These are phyloP conservation scores for Pseudomugil tenellus DNA, from an alignment of 2,797 vertebrate genomes.

Conservation along the genomic window DNA sequence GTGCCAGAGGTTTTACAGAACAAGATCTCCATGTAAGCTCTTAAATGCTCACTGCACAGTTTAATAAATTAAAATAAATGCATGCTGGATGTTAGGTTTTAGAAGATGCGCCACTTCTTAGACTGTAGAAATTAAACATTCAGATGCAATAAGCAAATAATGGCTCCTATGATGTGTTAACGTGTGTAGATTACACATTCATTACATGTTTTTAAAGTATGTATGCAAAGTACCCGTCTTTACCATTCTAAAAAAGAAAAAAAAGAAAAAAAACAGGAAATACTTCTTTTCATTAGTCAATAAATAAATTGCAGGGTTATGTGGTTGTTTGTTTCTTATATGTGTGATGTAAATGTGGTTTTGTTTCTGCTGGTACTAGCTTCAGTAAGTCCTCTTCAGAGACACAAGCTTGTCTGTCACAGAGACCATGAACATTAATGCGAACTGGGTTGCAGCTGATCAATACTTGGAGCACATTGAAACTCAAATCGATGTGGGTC, in stretches of 20 bases:
- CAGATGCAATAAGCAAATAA: not conserved
- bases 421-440: slow-evolving; percentile 28
- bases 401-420: slow-evolving; percentile 29
- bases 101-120: not conserved
- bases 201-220: no score
- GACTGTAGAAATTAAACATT: not conserved
- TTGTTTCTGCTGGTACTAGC: not conserved
- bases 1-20: not conserved
- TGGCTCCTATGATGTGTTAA: not conserved
- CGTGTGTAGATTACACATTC: no score
- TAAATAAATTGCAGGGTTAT: not conserved
- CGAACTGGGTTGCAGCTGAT: slow-evolving; percentile 43
- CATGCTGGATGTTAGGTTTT: not conserved
- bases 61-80: not conserved
- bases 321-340: not conserved
- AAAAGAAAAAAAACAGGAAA: not conserved
- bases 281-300: not conserved
- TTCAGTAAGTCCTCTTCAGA: slow-evolving; percentile 8
- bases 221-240: no score
- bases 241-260: not conserved
- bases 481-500: slow-evolving; percentile 60
- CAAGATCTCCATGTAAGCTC: not conserved
- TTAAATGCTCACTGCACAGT: not conserved
- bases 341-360: not conserved
- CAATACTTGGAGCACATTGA: slow-evolving; percentile 55